phyloP scores from a whole-genome alignment of 2,888 invertebrate genomes.

The Nephrocerus scutellatus region DNA sequence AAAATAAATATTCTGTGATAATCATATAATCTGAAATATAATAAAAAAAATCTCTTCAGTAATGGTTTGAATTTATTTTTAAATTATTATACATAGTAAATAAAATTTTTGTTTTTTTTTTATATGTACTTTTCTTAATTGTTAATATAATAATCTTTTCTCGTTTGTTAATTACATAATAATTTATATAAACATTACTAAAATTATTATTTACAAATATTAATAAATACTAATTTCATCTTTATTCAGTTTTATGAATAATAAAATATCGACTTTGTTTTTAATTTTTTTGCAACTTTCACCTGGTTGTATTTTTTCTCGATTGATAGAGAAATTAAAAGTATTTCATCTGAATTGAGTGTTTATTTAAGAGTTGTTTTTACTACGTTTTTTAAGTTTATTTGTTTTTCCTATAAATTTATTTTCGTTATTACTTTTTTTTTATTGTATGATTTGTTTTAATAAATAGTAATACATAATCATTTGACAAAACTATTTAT shows the following conservation, averaged over 20 bases:
- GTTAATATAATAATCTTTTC: constrained; percentile 22
- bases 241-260: constrained; percentile 20
- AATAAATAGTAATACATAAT: too few relatives aligned
- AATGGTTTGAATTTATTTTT: constrained; percentile 10
- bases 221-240: too few relatives aligned
- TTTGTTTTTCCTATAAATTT: constrained; percentile 6
- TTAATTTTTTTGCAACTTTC: constrained; percentile 7
- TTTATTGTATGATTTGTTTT: constrained; percentile 5
- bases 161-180: constrained; percentile 18
- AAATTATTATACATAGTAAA: constrained; percentile 23
- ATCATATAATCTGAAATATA: constrained; percentile 20
- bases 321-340: constrained; percentile 9
- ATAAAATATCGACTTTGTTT: constrained; percentile 2
- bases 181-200: constrained; percentile 23
- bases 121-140: constrained; percentile 15
- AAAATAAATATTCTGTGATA: constrained; percentile 24
- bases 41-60: constrained; percentile 16
- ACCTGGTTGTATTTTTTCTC: constrained; percentile 7
- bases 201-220: constrained; percentile 24
- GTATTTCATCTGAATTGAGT: constrained; percentile 3
- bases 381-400: constrained; percentile 6
- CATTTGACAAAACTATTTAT: too few relatives aligned
- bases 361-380: constrained; percentile 15
- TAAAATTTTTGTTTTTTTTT: constrained; percentile 21
- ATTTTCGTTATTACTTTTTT: constrained; percentile 13